Base-by-base conservation (phyloP, 2,888 invertebrate genomes). In the Drosophila mettleri region DNA sequence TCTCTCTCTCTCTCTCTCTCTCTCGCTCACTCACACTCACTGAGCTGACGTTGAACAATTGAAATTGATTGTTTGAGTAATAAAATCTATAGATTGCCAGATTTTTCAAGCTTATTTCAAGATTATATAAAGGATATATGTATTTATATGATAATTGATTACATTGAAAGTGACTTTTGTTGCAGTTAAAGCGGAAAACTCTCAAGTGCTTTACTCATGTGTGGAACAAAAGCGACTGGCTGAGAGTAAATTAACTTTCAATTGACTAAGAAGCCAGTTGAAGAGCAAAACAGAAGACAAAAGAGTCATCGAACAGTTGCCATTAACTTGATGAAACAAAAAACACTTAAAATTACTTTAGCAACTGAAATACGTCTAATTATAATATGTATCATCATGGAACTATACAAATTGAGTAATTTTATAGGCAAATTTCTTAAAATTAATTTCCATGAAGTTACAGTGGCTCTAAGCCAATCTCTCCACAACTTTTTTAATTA, bases 21-120 rank as follows among this genome's bases (percentile, higher is more conserved):
- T n/a, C 27, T 36, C 36, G 4, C 14, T 4, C 38, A 4, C 4
- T n/a, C 29, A 7, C 18, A 16, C 29, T 0, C 46, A 3, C 31
- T 9, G 48, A 16, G 34, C 6, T 12, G 14, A 14, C 41, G 51
- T 22, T 29, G 20, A 64, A 51, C 63, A 63, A 64, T 63, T 63
- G 65, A 63, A 51, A 64, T 64, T 63, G 63, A 63, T 63, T 63
- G 63, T 43, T 34, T 39, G 34, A 43, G 63, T 33, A 36, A 55
- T 60, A 60, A 57, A 20, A 58, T 59, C 39, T 27, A 59, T 43
- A 53, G 60, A 54, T 60, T 20, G 55, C 34, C 64, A 43, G 51
- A 34, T 33, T 48, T 31, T 48, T 62, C 61, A 61, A 61, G 63
- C 29, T 54, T 39, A 22, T 10, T 22, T 53, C 31, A 8, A 24